These are phyloP conservation scores for Trinectes maculatus DNA, from an alignment of 2,113 vertebrate genomes.

Conservation along the genomic window DNA sequence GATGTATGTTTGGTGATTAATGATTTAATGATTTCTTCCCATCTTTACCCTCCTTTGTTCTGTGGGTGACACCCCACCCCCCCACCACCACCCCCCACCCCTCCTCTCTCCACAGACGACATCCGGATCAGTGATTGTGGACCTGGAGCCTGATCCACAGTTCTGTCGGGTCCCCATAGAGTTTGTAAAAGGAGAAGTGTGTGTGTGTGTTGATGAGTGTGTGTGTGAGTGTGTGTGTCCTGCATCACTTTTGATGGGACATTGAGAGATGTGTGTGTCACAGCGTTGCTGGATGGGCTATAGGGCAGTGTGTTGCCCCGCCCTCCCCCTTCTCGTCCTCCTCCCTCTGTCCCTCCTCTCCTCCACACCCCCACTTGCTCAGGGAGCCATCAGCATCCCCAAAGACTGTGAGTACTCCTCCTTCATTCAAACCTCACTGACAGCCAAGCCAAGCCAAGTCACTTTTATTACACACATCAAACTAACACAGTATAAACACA, in stretches of 20 bases:
- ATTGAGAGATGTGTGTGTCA: conserved; percentile 77
- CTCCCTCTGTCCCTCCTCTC: conserved; percentile 58
- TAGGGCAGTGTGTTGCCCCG: conserved; percentile 46
- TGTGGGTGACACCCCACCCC: conserved; percentile 3
- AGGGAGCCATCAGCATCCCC: conserved; percentile 74
- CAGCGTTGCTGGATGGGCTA: conserved; percentile 60
- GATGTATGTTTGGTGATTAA: conserved; percentile 50
- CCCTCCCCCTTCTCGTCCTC: conserved; percentile 52
- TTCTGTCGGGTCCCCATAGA: neutral
- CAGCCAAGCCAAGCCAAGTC: too few relatives aligned
- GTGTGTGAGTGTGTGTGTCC: conserved; percentile 58
- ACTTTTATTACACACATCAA: too few relatives aligned
- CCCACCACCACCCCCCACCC: neutral
- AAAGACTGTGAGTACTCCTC: conserved; percentile 72
- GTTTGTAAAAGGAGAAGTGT: conserved; percentile 23
- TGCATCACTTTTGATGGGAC: conserved; percentile 72
- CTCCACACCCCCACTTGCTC: conserved; percentile 39
- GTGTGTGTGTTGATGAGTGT: conserved; percentile 59
- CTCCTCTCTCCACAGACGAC: conserved; percentile 11
- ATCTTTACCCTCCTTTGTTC: conserved; percentile 48
- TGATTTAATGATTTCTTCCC: conserved; percentile 44
- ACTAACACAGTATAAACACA: neutral
- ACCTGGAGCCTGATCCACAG: neutral
- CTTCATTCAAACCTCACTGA: too few relatives aligned
- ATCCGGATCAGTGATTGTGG: neutral